These are phyloP conservation scores for Thyatira batis DNA, from an alignment of 2,888 invertebrate genomes.

Conservation along the genomic window DNA sequence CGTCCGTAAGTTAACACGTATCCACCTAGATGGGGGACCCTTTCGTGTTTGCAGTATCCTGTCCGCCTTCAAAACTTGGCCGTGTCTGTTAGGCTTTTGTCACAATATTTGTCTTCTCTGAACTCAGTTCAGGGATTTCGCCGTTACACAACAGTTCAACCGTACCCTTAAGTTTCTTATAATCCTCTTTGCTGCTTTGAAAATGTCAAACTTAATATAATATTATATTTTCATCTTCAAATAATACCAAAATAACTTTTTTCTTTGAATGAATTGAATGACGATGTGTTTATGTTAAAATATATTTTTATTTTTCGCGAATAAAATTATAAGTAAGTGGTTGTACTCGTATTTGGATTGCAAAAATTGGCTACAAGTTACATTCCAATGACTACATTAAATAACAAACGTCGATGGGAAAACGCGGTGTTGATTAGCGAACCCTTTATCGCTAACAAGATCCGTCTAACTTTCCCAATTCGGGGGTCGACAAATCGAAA, in stretches of 20 bases:
- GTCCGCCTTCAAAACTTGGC: conserved; percentile 50
- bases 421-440: conserved; percentile 64
- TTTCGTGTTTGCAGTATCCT: conserved; percentile 47
- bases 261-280: too few species aligned
- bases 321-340: too few species aligned
- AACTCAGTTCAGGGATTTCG: conserved; percentile 48
- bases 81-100: conserved; percentile 62
- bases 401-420: conserved; percentile 41
- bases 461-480: conserved; percentile 77
- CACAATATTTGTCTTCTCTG: conserved; percentile 67
- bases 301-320: too few species aligned
- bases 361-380: conserved; percentile 16
- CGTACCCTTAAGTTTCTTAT: conserved; percentile 36
- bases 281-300: too few species aligned
- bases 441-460: conserved; percentile 80
- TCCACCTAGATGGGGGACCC: conserved; percentile 19
- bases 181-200: conserved; percentile 46
- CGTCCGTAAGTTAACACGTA: conserved; percentile 11
- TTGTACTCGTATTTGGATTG: too few species aligned
- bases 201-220: conserved; percentile 28
- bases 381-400: conserved; percentile 36
- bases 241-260: neutral
- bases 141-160: conserved; percentile 40
- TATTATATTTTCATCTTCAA: neutral
- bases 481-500: conserved; percentile 79